Evolutionary conservation across 2,113 vertebrate species (phyloP), one percentile per base, ranked within the genome.

Genomic region (Chaetodon auriga): DNA sequence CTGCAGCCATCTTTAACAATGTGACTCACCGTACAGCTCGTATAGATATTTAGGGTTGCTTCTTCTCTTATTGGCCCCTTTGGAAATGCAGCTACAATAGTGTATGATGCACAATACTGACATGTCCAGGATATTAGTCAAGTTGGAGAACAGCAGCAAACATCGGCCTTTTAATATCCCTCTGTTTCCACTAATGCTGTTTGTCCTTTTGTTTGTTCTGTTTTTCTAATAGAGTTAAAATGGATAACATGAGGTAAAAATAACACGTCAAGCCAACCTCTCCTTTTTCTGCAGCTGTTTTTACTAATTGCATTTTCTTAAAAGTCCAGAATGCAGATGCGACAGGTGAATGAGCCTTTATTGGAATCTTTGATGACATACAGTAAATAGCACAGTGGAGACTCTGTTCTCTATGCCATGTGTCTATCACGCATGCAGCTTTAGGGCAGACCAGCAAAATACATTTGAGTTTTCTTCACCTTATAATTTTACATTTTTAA

Each of bases 1-100:
- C 71, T 38, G 25, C 10, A 62, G 43, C 25, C 25, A 62, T 75
- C 36, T 75, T 41, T 62, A 12, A 7, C 73, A 76, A 41, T 30
- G 38, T 54, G 21, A 19, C 30, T 51, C 45, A 49, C n/a, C 62
- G 45, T 8, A 60, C 62, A 23, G 21, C 14, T 48, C 9, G 5
- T 41, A 69, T 12, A 69, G 14, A 21, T 48, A 43, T 43, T 38
- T 69, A 41, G 57, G 43, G 23, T 21, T 35, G 23, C 55, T 73
- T 68, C 30, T 30, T 69, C 43, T 61, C 25, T 36, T 35, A 13
- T 36, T 23, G n/a, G 15, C 53, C 2, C 14, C 45, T 71, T n/a
- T 49, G 19, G 23, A 62, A 51, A 74, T 61, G 43, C 6, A n/a
- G 25, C 48, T 21, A 30, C 18, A 72, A 23, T 7, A 58, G 21